Base-by-base conservation (phyloP, 2,113 vertebrate species). In the Castor canadensis region DNA sequence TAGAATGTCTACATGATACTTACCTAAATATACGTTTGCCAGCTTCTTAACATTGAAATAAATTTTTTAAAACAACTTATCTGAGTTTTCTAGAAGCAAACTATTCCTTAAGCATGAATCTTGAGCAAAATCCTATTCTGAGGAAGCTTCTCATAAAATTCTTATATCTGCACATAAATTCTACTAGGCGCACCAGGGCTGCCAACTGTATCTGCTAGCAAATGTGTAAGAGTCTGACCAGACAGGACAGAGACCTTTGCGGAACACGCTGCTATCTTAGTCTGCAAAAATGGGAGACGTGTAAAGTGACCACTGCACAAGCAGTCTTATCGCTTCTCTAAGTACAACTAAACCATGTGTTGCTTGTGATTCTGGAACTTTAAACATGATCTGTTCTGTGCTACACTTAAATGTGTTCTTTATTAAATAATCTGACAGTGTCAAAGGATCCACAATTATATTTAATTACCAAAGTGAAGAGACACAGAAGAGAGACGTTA, bases 81-180 rank as follows among this genome's bases (percentile, higher is more conserved):
- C 58, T 84, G 76, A 15, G 40, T 86, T 94, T 96, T 91, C 56
- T 85, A 90, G 85, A 94, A 93, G 30, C 43, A 93, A 95, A 80
- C 54, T 77, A 60, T 85, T 95, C 79, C 62, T 91, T 91, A 83
- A 93, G 58, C 86, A 97, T 88, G 38, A 96, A 81, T 94, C 72
- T 64, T 94, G 30, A 79, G 22, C 38, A 88, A 95, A 94, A 92
- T 75, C 77, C 62, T 76, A 93, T 87, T 76, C 90, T 64, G 67
- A 72, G 49, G 43, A 92, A 94, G 38, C 89, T 89, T 89, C 84
- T 97, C 79, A 95, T 60, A 92, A 93, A 73, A 54, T 91, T 93
- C 73, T 85, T 96, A 95, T 93, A 93, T 82, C 95, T 47, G 43
- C 87, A 92, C 77, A 96, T 84, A 88, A 93, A 92, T 90, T 88